Percentiles rank a stretch among this genome's conserved stretches.
Evolutionary conservation across 2,888 invertebrate genomes (phyloP).

Genomic region (Ypsolopha sequella): DNA sequence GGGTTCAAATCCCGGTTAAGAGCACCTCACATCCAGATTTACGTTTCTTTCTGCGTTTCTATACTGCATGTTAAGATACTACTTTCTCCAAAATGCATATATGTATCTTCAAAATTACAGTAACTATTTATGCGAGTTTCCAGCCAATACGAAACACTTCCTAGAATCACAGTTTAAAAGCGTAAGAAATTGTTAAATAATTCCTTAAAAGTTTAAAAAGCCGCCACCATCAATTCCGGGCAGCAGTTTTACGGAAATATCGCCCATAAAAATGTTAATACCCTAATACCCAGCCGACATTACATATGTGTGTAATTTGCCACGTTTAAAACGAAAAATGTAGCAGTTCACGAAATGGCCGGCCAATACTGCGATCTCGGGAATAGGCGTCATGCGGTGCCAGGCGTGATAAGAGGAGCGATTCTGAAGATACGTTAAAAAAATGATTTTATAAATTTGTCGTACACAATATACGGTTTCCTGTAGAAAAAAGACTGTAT

Average conservation of each 20-base stretch:
- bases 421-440: neutral
- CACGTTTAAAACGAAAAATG: slow-evolving; percentile 56
- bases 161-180: too few species aligned
- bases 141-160: too few species aligned
- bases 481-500: neutral
- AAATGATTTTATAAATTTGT: too few species aligned
- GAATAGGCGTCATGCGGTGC: neutral
- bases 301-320: slow-evolving; percentile 65
- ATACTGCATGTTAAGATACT: too few species aligned
- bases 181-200: too few species aligned
- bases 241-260: slow-evolving; percentile 47
- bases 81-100: too few species aligned
- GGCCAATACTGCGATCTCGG: neutral
- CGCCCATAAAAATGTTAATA: slow-evolving; percentile 67
- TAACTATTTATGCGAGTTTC: too few species aligned
- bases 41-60: too few species aligned
- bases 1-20: too few species aligned
- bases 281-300: slow-evolving; percentile 63
- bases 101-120: too few species aligned
- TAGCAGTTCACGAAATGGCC: slow-evolving; percentile 16
- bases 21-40: too few species aligned
- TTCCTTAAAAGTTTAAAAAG: neutral
- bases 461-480: neutral
- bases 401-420: neutral
- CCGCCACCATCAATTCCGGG: slow-evolving; percentile 44